Percentiles rank a stretch among this genome's conserved stretches.
Evolutionary conservation across 2,113 vertebrate species (phyloP).

Genomic region (Empidonax alnorum): DNA sequence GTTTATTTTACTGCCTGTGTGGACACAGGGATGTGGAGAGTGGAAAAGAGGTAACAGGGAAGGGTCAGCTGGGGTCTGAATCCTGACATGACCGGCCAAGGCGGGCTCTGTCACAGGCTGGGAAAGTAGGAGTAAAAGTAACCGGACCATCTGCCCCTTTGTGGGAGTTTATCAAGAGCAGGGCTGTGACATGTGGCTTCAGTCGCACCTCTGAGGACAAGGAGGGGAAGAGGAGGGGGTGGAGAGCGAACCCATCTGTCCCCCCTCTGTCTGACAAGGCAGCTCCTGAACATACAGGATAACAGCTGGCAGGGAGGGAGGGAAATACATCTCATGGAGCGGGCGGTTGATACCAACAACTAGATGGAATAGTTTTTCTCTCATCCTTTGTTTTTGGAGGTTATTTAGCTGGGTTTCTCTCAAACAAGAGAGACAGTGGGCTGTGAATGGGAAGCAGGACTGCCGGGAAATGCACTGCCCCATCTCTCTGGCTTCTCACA

Average conservation of each 20-base stretch:
- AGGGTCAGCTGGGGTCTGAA: not conserved
- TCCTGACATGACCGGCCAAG: not conserved
- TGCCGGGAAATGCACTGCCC: not conserved
- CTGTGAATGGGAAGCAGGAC: not conserved
- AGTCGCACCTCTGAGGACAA: slow-evolving; percentile 11
- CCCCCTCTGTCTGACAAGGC: not conserved
- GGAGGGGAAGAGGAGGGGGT: not conserved
- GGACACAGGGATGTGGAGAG: not conserved
- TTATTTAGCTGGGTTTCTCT: not conserved
- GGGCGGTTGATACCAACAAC: not conserved
- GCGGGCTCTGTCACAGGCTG: not conserved
- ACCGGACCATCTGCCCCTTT: not conserved
- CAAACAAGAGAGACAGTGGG: not conserved
- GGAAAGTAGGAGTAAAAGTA: not conserved
- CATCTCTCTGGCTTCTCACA: not conserved
- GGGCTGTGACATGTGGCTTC: slow-evolving; percentile 1
- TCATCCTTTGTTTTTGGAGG: not conserved
- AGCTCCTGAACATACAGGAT: not conserved
- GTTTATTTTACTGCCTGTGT: not conserved
- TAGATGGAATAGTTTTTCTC: not conserved
- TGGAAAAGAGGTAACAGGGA: not conserved
- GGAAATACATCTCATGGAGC: not conserved
- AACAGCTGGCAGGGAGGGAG: not conserved
- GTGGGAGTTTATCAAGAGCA: not conserved
- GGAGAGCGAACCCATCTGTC: slow-evolving; percentile 15